phyloP scores from a whole-genome alignment of 2,888 invertebrate genomes.

The Lithophane semibrunnea region DNA sequence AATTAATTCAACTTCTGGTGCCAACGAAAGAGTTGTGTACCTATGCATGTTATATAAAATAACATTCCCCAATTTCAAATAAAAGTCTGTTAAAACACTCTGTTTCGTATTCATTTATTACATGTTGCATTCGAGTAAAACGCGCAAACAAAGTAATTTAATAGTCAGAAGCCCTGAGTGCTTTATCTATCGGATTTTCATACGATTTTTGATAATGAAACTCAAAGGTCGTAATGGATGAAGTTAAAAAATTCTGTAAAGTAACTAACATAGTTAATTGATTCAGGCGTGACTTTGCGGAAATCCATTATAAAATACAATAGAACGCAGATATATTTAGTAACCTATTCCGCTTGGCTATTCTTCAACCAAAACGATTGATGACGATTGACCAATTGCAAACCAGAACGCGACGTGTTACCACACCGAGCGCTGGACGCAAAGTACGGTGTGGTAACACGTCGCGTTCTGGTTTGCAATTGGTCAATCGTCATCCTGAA shows the following conservation, averaged over 20 bases:
- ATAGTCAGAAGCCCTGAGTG: conserved; percentile 34
- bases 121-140: conserved; percentile 15
- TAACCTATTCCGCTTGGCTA: too few species aligned
- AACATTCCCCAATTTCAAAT: background rate
- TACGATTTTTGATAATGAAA: conserved; percentile 11
- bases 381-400: too few species aligned
- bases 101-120: background rate
- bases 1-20: background rate
- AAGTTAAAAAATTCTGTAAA: background rate
- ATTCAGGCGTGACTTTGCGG: too few species aligned
- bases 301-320: too few species aligned
- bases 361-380: too few species aligned
- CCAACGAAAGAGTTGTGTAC: background rate
- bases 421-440: too few species aligned
- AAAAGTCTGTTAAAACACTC: background rate
- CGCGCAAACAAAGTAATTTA: conserved; percentile 35
- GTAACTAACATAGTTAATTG: background rate
- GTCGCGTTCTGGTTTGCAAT: too few species aligned
- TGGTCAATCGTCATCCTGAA: too few species aligned
- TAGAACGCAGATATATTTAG: too few species aligned
- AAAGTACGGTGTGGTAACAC: too few species aligned
- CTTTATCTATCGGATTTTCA: conserved; percentile 20
- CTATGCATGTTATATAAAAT: background rate
- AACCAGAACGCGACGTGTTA: too few species aligned
- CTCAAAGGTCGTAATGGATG: conserved; percentile 4